phyloP scores from a whole-genome alignment of 2,888 invertebrate genomes.

The Coleophora deauratella region DNA sequence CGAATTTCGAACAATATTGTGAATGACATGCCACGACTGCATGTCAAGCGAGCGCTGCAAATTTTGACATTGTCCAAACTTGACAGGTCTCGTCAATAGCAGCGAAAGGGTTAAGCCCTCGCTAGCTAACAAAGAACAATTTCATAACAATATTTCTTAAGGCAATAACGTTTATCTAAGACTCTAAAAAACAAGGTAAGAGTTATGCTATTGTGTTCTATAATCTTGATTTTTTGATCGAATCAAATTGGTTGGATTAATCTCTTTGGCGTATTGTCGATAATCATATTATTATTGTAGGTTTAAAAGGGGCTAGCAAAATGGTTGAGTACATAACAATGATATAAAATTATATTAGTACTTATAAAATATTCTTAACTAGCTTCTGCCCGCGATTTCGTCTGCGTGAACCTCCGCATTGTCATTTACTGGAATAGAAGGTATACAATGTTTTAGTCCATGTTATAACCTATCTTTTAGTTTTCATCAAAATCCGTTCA shows the following conservation, averaged over 20 bases:
- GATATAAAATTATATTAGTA: no score
- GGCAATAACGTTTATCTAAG: slow-evolving; percentile 32
- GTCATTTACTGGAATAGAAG: no score
- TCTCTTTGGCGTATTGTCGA: neutral
- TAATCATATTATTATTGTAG: no score
- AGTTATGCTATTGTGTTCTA: slow-evolving; percentile 15
- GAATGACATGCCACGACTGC: slow-evolving; percentile 38
- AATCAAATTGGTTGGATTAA: slow-evolving; percentile 2
- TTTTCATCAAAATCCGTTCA: no score
- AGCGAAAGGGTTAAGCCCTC: slow-evolving; percentile 33
- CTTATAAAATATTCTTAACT: no score
- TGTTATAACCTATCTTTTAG: no score
- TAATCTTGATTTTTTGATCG: slow-evolving; percentile 34
- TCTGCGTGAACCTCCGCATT: no score
- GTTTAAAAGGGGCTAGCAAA: no score
- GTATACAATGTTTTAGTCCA: no score
- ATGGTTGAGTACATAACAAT: no score
- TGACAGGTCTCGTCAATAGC: slow-evolving; percentile 15
- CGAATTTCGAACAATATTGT: slow-evolving; percentile 22
- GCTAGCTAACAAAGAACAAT: slow-evolving; percentile 32
- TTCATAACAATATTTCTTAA: slow-evolving; percentile 32
- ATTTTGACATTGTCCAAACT: slow-evolving; percentile 34
- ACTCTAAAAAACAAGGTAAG: slow-evolving; percentile 19
- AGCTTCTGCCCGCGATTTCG: no score
- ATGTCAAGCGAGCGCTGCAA: slow-evolving; percentile 34